These are phyloP conservation scores for Drosophila helvetica DNA, from an alignment of 2,888 invertebrate species.

Conservation along the genomic window DNA sequence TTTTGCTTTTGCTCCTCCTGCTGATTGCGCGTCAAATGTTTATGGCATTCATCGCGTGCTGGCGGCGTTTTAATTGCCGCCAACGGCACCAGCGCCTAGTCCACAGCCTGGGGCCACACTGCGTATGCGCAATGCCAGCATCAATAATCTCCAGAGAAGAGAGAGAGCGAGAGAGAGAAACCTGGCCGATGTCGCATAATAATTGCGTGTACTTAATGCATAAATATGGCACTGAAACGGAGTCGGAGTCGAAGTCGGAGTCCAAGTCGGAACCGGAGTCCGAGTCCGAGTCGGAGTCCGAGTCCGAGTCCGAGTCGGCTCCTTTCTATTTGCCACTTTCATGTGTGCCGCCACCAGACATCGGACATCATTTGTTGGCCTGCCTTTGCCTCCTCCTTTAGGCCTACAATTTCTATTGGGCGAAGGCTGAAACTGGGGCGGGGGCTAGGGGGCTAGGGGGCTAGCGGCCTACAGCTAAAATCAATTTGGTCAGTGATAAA, in stretches of 20 bases:
- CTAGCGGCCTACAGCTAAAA: conserved; percentile 53
- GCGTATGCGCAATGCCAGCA: conserved; percentile 73
- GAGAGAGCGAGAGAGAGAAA: conserved; percentile 61
- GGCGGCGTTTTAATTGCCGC: conserved; percentile 75
- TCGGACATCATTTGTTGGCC: conserved; percentile 16
- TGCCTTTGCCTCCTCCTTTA: conserved; percentile 31
- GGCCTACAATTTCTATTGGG: conserved; percentile 64
- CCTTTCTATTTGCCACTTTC: conserved; percentile 77
- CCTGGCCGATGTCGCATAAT: conserved; percentile 62
- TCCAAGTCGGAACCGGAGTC: conserved; percentile 25
- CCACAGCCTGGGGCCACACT: conserved; percentile 57
- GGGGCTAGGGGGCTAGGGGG: conserved; percentile 5
- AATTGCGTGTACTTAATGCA: conserved; percentile 79
- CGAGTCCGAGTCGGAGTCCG: conserved; percentile 25
- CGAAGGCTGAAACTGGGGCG: not conserved
- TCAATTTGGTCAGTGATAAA: conserved; percentile 54
- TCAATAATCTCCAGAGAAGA: conserved; percentile 75
- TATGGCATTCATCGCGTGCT: conserved; percentile 80
- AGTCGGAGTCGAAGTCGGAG: conserved; percentile 19
- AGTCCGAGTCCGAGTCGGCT: conserved; percentile 41
- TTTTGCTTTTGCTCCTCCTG: conserved; percentile 31
- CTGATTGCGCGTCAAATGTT: conserved; percentile 78
- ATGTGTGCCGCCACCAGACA: conserved; percentile 50
- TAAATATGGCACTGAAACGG: conserved; percentile 69
- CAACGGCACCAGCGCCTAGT: conserved; percentile 44